Base-by-base conservation (phyloP, 2,888 invertebrate species). In the Drosophila tripunctata region DNA sequence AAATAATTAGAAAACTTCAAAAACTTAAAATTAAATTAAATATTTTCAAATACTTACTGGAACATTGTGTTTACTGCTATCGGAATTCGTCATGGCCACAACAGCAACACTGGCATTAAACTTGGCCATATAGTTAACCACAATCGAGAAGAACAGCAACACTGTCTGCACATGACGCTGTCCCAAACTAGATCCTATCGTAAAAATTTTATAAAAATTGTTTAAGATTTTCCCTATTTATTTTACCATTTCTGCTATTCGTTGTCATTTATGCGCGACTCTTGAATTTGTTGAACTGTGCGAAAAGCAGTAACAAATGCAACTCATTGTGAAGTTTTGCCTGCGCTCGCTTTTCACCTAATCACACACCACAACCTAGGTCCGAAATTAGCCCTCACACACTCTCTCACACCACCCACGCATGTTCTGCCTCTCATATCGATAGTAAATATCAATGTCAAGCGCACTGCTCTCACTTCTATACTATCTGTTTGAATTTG, bases 81-180 rank as follows among this genome's bases (percentile, higher is more conserved):
- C 88, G 0, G 90, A 84, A 75, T 94, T 93, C 0, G 94, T 94
- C 95, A 96, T 96, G 10, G 95, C 95, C 0, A 96, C 94, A 21
- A 96, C 93, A 0, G 94, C 95, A 1, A 96, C 94, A 0, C 94
- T 94, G 75, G 95, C 92, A 84, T 94, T 94, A 35, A 95, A 93
- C 52, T 95, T 92, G 61, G 94, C 93, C 4, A 93, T 93, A 78
- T 94, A 94, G 56, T 94, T 93, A 0, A 94, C 92, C 0, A 93
- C 90, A 74, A 94, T 92, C 0, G 93, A 93, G 0, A 93, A 67
- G 73, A 95, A 94, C 57, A 95, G 90, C 70, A 95, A 84, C 1
- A 93, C 75, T 0, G 93, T 92, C 83, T 95, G 95, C 4, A 93
- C 82, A 82, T 95, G 95, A 1, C 95, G 92, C 45, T 93, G 91